These are phyloP conservation scores for Ichneumoninae sp. DNA, from an alignment of 2,888 invertebrate genomes.

Conservation along the genomic window DNA sequence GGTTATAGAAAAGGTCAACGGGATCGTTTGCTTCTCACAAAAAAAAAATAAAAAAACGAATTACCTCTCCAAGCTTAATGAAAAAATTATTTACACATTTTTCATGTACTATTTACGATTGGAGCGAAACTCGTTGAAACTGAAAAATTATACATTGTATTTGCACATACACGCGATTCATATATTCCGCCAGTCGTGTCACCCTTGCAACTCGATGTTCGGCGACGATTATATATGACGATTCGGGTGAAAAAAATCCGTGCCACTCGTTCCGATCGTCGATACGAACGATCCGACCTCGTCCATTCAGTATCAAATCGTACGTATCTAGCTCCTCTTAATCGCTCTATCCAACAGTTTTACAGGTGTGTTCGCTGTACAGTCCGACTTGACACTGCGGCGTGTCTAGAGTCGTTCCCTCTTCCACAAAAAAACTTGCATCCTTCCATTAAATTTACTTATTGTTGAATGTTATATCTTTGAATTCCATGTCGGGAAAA, in stretches of 20 bases:
- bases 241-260: slow-evolving; percentile 18
- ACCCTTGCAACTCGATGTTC: slow-evolving; percentile 42
- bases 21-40: background rate
- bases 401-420: background rate
- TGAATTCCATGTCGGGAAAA: slow-evolving; percentile 85
- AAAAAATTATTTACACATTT: slow-evolving; percentile 21
- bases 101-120: background rate
- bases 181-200: slow-evolving; percentile 52
- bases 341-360: background rate
- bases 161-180: slow-evolving; percentile 61
- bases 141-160: slow-evolving; percentile 33
- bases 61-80: background rate
- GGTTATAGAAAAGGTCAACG: background rate
- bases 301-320: background rate
- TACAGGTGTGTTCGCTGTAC: background rate
- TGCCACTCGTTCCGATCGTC: slow-evolving; percentile 27
- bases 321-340: background rate
- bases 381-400: background rate
- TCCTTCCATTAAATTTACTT: slow-evolving; percentile 62
- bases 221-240: slow-evolving; percentile 32
- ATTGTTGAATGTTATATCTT: slow-evolving; percentile 77
- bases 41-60: background rate
- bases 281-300: background rate
- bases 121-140: background rate
- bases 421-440: background rate